A percentile compares a stretch with the other conserved stretches of the same genome.
phyloP scores from a whole-genome alignment of 2,888 invertebrate species.

The Leucania comma region DNA sequence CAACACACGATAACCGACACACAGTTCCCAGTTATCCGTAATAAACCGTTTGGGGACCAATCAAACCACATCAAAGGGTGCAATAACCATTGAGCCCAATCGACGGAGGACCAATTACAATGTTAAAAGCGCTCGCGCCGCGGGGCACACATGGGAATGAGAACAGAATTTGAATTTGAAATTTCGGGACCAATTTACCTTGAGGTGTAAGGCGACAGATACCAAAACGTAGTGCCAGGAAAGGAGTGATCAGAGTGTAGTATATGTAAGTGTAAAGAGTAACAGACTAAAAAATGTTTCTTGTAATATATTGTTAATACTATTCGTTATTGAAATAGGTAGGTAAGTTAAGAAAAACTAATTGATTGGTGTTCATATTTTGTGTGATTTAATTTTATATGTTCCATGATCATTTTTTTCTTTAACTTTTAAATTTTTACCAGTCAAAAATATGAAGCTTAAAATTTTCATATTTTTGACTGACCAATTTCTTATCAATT shows the following conservation, averaged over 20 bases:
- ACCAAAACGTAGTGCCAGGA: conserved; percentile 78
- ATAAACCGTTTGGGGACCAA: conserved; percentile 77
- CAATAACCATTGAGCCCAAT: conserved; percentile 77
- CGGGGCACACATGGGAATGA: conserved; percentile 85
- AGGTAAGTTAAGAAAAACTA: no score
- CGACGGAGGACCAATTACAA: conserved; percentile 87
- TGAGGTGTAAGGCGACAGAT: conserved; percentile 88
- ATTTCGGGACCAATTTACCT: conserved; percentile 89
- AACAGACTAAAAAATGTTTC: neutral
- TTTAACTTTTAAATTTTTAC: no score
- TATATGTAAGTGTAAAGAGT: conserved; percentile 61
- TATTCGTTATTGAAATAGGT: no score
- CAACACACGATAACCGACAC: conserved; percentile 64
- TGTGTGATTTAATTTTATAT: no score
- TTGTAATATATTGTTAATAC: no score
- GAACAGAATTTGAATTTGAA: conserved; percentile 88
- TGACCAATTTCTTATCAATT: no score
- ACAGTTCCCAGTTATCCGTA: conserved; percentile 64
- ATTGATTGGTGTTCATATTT: no score
- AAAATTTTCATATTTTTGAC: no score
- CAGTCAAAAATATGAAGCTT: no score
- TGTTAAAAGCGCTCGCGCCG: conserved; percentile 83
- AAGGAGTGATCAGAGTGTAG: conserved; percentile 81
- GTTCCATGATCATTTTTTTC: no score
- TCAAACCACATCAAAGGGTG: conserved; percentile 85